Evolutionary conservation across 2,113 vertebrate species (phyloP), one percentile per base, ranked within the genome.

Genomic region (Tinamus guttatus): DNA sequence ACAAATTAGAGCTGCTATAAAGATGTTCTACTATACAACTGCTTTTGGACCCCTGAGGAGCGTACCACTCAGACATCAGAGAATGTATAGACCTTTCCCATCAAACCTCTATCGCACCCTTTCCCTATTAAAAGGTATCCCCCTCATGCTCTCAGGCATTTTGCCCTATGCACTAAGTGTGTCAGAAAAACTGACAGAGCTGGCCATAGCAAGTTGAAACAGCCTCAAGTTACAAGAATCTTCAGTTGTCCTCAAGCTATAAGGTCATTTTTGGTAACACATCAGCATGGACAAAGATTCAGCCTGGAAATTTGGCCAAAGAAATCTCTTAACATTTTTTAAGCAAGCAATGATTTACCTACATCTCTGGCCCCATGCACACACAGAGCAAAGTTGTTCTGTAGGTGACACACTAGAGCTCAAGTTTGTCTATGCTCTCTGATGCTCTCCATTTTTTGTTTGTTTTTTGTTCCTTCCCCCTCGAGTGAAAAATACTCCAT

Each of bases 1-100:
- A 94, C 90, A 97, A 97, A 95, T 91, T 94, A 90, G 82, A 94
- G 68, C 40, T 90, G 76, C 64, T 91, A 81, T 75, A 95, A 96
- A 93, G 82, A 91, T 92, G 73, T 74, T 92, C 87, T 93, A 75
- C 80, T 96, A 93, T 93, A 84, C 65, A 85, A 56, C 65, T 91
- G 92, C 47, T 90, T 92, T 95, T 95, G 94, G 85, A 90, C 87
- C 87, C 93, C 94, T 91, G 73, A 91, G 85, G 87, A 94, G 81
- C 3, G 2, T 62, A 88, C 34, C 60, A 75, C 87, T 96, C 85
- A 95, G 87, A 51, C 73, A 93, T 84, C 73, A 88, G 64, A 83
- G 73, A 36, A 12, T n/a, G 64, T 68, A 90, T 64, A 90, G 85
- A 93, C 94, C 79, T 91, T 91, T 91, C 82, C 75, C 82, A 67